These are phyloP conservation scores for Glaucopsyche alexis DNA, from an alignment of 2,888 invertebrate genomes.

Conservation along the genomic window DNA sequence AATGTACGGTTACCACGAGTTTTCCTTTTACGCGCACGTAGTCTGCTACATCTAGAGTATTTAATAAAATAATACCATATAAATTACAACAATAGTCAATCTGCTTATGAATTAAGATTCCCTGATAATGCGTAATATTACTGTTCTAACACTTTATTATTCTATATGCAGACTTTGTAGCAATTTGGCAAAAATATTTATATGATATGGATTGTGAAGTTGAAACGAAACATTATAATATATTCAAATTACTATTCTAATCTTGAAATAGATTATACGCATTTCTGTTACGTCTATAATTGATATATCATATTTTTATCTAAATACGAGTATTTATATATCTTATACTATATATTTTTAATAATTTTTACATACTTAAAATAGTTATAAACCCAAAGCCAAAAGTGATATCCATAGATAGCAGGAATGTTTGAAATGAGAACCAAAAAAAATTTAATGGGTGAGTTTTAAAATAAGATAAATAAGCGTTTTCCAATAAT, in stretches of 20 bases:
- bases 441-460: not conserved
- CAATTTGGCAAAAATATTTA: not conserved
- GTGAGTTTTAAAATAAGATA: not conserved
- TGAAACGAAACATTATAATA: no score
- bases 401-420: not conserved
- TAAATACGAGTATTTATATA: constrained; percentile 6
- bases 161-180: not conserved
- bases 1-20: no score
- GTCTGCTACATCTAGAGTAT: no score
- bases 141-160: not conserved
- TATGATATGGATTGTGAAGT: not conserved
- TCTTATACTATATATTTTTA: not conserved
- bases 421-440: not conserved
- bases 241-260: not conserved
- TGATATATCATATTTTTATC: no score
- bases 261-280: not conserved
- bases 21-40: no score
- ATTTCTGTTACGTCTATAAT: not conserved
- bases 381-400: not conserved
- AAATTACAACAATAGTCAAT: not conserved
- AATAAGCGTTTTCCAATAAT: no score
- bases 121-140: not conserved
- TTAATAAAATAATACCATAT: no score
- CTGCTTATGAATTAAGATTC: not conserved
- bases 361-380: not conserved